Conservation (phyloP, 2,888 invertebrate species). For the Amphiduros pacificus region DNA sequence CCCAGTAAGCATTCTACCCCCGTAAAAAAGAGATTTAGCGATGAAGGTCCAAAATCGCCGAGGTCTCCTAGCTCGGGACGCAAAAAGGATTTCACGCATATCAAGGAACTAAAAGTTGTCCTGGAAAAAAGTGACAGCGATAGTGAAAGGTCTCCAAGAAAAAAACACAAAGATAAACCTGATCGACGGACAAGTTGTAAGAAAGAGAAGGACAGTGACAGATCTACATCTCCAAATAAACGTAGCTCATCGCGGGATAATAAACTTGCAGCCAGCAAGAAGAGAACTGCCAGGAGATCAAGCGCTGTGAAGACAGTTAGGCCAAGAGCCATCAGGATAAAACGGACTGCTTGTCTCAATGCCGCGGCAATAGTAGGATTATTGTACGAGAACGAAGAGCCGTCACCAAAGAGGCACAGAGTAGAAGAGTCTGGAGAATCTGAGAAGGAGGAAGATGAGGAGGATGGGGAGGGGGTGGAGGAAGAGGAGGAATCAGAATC, state of each 20-base stretch:
- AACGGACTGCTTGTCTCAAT: slow-evolving; percentile 32
- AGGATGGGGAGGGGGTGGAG: background rate
- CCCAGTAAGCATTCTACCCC: too few relatives aligned
- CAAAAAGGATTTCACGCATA: too few relatives aligned
- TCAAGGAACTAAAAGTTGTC: too few relatives aligned
- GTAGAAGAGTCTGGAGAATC: background rate
- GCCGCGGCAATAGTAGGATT: slow-evolving; percentile 30
- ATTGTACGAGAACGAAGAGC: slow-evolving; percentile 23
- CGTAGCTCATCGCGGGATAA: background rate
- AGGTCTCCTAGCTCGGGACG: too few relatives aligned
- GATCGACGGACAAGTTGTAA: too few relatives aligned
- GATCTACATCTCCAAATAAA: background rate
- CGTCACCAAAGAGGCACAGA: slow-evolving; percentile 11
- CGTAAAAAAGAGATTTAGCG: background rate
- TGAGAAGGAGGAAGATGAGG: background rate
- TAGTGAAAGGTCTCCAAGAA: too few relatives aligned
- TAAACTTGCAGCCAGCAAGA: background rate
- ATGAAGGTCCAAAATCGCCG: too few relatives aligned
- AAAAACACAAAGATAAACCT: too few relatives aligned
- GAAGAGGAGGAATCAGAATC: slow-evolving; percentile 3
- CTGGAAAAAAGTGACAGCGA: too few relatives aligned
- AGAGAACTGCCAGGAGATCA: background rate
- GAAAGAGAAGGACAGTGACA: background rate
- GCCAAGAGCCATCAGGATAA: slow-evolving; percentile 24
- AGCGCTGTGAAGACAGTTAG: background rate